Base-by-base conservation (phyloP, 2,888 invertebrate genomes). In the Macrosoma leucophasiata region DNA sequence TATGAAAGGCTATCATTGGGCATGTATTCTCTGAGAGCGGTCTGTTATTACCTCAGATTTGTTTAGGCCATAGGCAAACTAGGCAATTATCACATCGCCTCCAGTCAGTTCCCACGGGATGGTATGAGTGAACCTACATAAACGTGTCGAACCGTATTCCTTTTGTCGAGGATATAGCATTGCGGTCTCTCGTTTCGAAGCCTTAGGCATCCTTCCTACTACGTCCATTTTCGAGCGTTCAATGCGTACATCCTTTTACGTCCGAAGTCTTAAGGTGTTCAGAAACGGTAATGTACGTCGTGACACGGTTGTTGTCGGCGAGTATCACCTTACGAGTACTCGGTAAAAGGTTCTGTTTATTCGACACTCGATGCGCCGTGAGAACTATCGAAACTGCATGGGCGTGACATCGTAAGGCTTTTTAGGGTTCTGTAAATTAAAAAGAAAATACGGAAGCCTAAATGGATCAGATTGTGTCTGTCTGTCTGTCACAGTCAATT, bases 381-480 rank as follows among this genome's bases (percentile, higher is more conserved):
- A 81, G 82, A 84, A 82, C 71, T 73, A 65, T 66, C 58, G 56
- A 71, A 68, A 73, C 72, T 75, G 78, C 79, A 79, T 77, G 71
- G 77, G 79, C 81, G 82, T 84, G 82, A 81, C 82, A 79, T 78
- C 62, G 71, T 62, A 62, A n/a, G n/a, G n/a, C n/a, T n/a, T n/a
- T n/a, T n/a, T n/a, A n/a, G n/a, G n/a, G n/a, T n/a, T n/a, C n/a
- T n/a, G n/a, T n/a, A n/a, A n/a, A n/a, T n/a, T n/a, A n/a, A n/a
- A n/a, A n/a, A n/a, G n/a, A n/a, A n/a, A n/a, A n/a, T n/a, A n/a
- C n/a, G n/a, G n/a, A n/a, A n/a, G n/a, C n/a, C n/a, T n/a, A n/a
- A n/a, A n/a, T n/a, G n/a, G n/a, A n/a, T n/a, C n/a, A n/a, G n/a
- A n/a, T n/a, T n/a, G n/a, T n/a, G n/a, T n/a, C n/a, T n/a, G n/a